phyloP scores from a whole-genome alignment of 2,888 invertebrate genomes.

The Synergus umbraculus region DNA sequence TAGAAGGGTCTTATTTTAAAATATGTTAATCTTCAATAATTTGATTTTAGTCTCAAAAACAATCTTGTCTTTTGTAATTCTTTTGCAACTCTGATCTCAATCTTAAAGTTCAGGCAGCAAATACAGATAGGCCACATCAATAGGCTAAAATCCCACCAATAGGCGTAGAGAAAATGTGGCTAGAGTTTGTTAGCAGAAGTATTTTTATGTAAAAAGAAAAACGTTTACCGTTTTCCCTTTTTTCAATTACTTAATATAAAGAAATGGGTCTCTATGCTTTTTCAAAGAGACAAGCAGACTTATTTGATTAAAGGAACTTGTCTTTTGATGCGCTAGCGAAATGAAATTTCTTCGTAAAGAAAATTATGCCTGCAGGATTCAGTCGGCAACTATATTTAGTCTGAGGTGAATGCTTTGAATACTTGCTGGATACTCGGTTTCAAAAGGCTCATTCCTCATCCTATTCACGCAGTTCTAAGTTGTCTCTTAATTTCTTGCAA shows the following conservation, averaged over 20 bases:
- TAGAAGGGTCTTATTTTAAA: no score
- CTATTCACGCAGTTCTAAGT: conserved; percentile 42
- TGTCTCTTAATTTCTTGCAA: conserved; percentile 23
- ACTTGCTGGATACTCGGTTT: conserved; percentile 40
- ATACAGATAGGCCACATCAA: no score
- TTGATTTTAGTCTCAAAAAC: no score
- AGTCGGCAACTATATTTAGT: conserved; percentile 22
- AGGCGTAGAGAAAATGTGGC: no score
- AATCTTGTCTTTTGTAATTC: no score
- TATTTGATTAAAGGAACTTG: not conserved
- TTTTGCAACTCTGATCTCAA: no score
- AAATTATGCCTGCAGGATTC: conserved; percentile 29
- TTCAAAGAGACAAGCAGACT: not conserved
- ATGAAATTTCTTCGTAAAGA: conserved; percentile 24
- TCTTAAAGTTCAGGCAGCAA: no score
- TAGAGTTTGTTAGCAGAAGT: not conserved
- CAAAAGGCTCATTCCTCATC: conserved; percentile 46
- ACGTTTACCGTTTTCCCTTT: not conserved
- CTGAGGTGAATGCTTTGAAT: conserved; percentile 34
- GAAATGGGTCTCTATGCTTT: not conserved
- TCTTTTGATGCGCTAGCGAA: conserved; percentile 1
- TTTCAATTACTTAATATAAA: not conserved
- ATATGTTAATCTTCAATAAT: no score
- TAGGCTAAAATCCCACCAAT: no score
- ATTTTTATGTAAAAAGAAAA: not conserved